A percentile compares a stretch with the other conserved stretches of the same genome.
Evolutionary conservation across 2,113 vertebrate species (phyloP).

Genomic region (Mastomys coucha): DNA sequence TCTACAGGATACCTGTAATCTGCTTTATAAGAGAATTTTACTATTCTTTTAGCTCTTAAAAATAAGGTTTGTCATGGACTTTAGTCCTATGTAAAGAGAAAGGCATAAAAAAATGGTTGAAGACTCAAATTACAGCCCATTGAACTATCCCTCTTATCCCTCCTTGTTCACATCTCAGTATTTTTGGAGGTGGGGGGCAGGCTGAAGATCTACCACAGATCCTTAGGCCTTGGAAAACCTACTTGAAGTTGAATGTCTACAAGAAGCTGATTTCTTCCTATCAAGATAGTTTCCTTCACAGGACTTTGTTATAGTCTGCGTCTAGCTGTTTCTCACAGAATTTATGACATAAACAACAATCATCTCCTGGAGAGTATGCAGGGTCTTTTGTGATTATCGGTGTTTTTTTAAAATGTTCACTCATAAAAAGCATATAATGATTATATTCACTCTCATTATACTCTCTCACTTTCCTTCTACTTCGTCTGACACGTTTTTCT

Average conservation of each 20-base stretch:
- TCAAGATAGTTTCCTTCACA: neutral
- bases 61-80: neutral
- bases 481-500: neutral
- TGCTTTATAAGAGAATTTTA: neutral
- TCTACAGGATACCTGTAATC: neutral
- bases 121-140: neutral
- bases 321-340: neutral
- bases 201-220: neutral
- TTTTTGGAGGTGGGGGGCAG: neutral
- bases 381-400: neutral
- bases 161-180: neutral
- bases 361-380: neutral
- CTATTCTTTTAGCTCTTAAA: neutral
- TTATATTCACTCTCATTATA: neutral
- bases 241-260: neutral
- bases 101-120: neutral
- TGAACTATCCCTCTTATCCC: neutral
- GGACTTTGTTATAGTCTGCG: neutral
- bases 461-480: neutral
- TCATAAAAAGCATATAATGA: too few species aligned
- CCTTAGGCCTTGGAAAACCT: neutral
- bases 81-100: neutral
- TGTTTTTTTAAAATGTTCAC: neutral
- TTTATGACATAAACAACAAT: neutral
- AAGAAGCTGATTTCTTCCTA: neutral